phyloP scores from a whole-genome alignment of 1,140 invertebrate genomes.

The Bombus haemorrhoidalis region DNA sequence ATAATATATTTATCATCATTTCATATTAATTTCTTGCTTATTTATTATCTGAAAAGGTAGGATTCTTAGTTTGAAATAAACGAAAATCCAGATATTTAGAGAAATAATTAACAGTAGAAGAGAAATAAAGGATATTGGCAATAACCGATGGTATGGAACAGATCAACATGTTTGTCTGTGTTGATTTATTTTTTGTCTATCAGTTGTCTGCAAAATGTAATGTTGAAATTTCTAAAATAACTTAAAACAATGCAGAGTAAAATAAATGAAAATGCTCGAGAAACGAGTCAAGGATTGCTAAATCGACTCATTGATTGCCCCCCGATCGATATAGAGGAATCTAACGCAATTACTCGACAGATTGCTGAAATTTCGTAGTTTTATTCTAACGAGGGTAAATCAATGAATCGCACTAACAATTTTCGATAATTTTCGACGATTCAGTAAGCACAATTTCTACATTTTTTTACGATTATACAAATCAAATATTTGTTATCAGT shows the following conservation, averaged over 20 bases:
- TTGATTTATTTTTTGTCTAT: not conserved
- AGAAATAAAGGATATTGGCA: too few species aligned
- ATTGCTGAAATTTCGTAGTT: not conserved
- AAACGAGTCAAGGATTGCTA: not conserved
- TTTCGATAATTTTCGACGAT: not conserved
- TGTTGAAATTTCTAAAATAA: not conserved
- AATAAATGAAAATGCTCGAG: not conserved
- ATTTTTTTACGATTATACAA: not conserved
- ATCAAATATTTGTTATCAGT: not conserved
- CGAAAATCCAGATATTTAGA: not conserved
- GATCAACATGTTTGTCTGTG: too few species aligned
- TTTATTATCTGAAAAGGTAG: not conserved
- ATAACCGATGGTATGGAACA: too few species aligned
- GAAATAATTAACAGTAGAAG: not conserved
- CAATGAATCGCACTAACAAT: not conserved
- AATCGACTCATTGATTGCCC: slow-evolving; percentile 7
- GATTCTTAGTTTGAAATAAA: not conserved
- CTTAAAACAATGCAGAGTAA: accelerated
- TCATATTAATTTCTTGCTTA: not conserved
- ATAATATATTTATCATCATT: not conserved
- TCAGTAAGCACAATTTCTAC: too few species aligned
- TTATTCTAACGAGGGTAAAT: not conserved
- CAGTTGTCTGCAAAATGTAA: not conserved
- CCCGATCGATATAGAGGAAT: slow-evolving; percentile 1
- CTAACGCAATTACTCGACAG: slow-evolving; percentile 14